Conservation (phyloP, 2,113 vertebrate genomes). For the Aldabrachelys gigantea region DNA sequence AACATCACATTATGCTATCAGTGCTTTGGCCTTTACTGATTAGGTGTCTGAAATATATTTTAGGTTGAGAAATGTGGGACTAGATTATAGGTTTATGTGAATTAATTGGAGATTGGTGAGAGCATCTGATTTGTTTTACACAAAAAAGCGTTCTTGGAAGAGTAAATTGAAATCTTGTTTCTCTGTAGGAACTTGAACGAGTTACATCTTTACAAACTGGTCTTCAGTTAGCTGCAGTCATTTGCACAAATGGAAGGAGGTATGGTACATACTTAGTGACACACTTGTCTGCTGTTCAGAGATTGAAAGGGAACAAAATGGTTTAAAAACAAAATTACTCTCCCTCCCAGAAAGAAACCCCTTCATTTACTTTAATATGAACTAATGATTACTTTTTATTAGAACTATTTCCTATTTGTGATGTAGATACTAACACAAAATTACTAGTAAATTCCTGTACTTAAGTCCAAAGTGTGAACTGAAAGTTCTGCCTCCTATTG, state of each 20-base stretch:
- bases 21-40: not conserved
- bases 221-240: slow-evolving; percentile 94
- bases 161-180: slow-evolving; percentile 32
- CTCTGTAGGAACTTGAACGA: slow-evolving; percentile 91
- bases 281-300: not conserved
- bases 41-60: not conserved
- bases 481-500: not conserved
- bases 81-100: not conserved
- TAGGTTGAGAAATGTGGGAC: not conserved
- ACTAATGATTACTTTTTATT: not conserved
- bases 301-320: not conserved
- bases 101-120: not conserved
- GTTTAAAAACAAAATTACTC: not conserved
- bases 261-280: slow-evolving; percentile 68
- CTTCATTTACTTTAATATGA: not conserved
- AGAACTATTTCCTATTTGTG: not conserved
- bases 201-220: slow-evolving; percentile 93
- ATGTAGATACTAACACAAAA: not conserved
- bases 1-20: not conserved
- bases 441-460: not conserved
- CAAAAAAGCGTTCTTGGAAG: not conserved
- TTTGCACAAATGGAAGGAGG: slow-evolving; percentile 97
- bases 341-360: not conserved
- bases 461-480: not conserved
- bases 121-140: not conserved